phyloP scores from a whole-genome alignment of 1,140 invertebrate species.

The Ruditapes philippinarum region DNA sequence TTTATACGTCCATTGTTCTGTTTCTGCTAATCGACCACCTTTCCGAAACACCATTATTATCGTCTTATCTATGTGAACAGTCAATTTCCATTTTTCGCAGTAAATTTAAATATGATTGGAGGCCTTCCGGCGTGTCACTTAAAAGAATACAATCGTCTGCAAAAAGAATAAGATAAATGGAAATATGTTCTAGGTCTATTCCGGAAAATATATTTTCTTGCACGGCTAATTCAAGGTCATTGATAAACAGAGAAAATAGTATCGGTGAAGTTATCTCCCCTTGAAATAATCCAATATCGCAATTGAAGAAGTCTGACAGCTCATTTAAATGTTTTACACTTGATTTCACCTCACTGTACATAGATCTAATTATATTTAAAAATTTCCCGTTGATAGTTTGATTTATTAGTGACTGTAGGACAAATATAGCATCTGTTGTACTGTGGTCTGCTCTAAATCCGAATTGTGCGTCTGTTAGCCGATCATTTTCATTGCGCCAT shows the following conservation, averaged over 20 bases:
- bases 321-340: conserved; percentile 13
- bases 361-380: conserved; percentile 7
- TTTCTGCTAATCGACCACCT: too few relatives aligned
- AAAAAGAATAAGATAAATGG: background rate
- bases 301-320: conserved; percentile 25
- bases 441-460: conserved; percentile 12
- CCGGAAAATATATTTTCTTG: background rate
- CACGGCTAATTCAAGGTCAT: background rate
- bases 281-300: conserved; percentile 20
- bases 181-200: background rate
- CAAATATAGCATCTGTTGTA: conserved; percentile 44
- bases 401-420: conserved; percentile 15
- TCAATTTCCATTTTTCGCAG: background rate
- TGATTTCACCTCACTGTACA: conserved; percentile 17
- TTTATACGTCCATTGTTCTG: too few relatives aligned
- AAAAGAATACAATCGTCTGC: background rate
- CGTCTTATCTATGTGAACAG: background rate
- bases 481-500: conserved; percentile 1
- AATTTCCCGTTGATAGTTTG: background rate
- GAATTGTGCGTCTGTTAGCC: conserved; percentile 33
- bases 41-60: background rate
- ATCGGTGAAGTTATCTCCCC: conserved; percentile 23
- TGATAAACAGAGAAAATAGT: background rate
- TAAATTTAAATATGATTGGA: background rate
- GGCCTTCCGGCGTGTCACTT: background rate